Evolutionary conservation across 2,888 invertebrate genomes (phyloP), one percentile per base, ranked within the genome.

Genomic region (Leucoma salicis): DNA sequence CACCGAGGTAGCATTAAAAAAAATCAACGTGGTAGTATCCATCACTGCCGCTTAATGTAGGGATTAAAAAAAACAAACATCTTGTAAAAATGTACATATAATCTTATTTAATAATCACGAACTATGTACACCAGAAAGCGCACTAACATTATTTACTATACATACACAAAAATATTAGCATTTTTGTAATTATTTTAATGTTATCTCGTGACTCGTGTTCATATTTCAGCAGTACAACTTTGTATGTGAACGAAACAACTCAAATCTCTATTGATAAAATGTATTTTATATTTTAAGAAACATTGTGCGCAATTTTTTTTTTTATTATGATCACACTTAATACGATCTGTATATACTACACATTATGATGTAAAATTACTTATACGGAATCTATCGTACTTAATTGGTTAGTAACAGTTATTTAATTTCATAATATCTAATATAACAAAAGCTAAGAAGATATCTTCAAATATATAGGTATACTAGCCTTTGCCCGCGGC

Each of bases 41-140:
- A 6, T 16, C 16, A 16, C 16, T 6, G 6, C n/a, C 16, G 6
- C 16, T 16, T 16, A 3, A 16, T n/a, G 25, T 12, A 29, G 14
- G 27, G 29, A 13, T 27, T 10, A 34, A 43, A 73, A 70, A 69
- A 60, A 53, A 70, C 54, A 66, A 45, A 50, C 14, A 28, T 31
- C 28, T 63, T 82, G 80, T 88, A 84, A 88, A 89, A 89, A 88
- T 87, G 73, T 88, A 89, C 88, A 87, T 88, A 86, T 89, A 88
- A 78, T 87, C 85, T 88, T 88, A 87, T 75, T 80, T 64, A 25
- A 62, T 79, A 77, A 70, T 78, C 78, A 83, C 78, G 72, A 81
- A 79, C 79, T 87, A 87, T 88, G 68, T 88, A 88, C 88, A 88
- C 72, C 68, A 66, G 77, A 82, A 82, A 86, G 84, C 87, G 79